Evolutionary conservation across 2,888 invertebrate genomes (phyloP), one percentile per base, ranked within the genome.

Genomic region (Eudemis profundana): DNA sequence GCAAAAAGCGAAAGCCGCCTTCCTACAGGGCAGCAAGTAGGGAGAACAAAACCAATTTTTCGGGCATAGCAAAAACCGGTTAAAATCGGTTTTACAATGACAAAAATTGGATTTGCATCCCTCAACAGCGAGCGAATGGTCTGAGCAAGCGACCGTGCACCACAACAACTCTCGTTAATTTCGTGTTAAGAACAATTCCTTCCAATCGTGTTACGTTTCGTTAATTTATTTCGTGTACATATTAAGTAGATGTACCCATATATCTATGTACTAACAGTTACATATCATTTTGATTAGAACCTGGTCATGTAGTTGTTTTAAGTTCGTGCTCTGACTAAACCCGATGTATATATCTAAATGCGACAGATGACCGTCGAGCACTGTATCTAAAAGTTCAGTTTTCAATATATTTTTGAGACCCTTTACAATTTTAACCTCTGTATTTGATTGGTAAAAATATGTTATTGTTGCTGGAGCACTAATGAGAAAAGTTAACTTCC

Each of bases 271-370:
- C 76, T 76, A 78, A 81, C 81, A 72, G 71, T 78, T 72, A 86
- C 88, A 88, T 89, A 87, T 89, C 87, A 89, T 87, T 86, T 88
- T 83, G 54, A 77, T 77, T 86, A 87, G 84, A 68, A 76, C 74
- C 77, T 76, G 69, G 69, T 69, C 74, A 70, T 69, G 63, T 69
- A 69, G 68, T 42, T 14, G 15, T 27, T 49, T 56, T 62, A 54
- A 63, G n/a, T 27, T 23, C 15, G 44, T 56, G 56, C 50, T 50
- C 63, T 33, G 57, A 23, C 53, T 60, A 65, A 65, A 60, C 23
- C 15, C 23, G 51, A 51, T 65, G 65, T 65, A 65, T 53, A 65
- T 65, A 65, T 60, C 27, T 65, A 65, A 65, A 60, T 36, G 29
- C 36, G 53, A 46, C 38, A 60, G 29, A 65, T 63, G 46, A 27